Conservation (phyloP, 2,113 vertebrate species). For the Apistogramma diplotaenia region DNA sequence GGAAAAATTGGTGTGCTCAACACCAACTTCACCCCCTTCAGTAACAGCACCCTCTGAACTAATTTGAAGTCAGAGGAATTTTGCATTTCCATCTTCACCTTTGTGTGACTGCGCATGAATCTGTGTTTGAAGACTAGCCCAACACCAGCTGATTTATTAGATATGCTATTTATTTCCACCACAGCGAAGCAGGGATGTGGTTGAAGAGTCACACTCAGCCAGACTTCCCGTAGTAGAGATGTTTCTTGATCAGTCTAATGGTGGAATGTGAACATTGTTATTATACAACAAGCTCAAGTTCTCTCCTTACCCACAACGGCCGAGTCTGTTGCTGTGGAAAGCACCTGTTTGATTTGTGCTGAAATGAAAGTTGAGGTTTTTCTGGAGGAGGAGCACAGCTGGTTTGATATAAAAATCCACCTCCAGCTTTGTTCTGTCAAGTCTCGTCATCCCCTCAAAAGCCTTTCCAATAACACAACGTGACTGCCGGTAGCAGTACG, state of each 20-base stretch:
- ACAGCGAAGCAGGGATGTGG: background rate
- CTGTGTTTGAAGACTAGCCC: too few relatives aligned
- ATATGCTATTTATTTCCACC: background rate
- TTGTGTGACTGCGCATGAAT: background rate
- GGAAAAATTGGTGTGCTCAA: background rate
- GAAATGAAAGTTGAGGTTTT: background rate
- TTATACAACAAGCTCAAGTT: background rate
- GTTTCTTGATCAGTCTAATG: background rate
- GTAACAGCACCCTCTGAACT: background rate
- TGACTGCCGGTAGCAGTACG: background rate
- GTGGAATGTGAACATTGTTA: background rate
- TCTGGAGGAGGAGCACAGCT: background rate
- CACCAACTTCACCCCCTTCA: background rate
- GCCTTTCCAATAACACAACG: background rate
- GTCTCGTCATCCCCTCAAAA: background rate
- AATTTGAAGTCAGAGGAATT: background rate
- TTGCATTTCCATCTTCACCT: too few relatives aligned
- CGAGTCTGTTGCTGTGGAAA: background rate
- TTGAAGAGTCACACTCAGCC: background rate
- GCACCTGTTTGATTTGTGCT: background rate
- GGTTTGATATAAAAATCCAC: background rate
- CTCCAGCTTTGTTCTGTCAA: background rate
- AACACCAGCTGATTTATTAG: background rate
- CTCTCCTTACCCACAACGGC: background rate
- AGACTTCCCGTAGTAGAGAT: background rate